A percentile compares a stretch with the other conserved stretches of the same genome.
Evolutionary conservation across 2,888 invertebrate species (phyloP).

Genomic region (Hesperia comma): DNA sequence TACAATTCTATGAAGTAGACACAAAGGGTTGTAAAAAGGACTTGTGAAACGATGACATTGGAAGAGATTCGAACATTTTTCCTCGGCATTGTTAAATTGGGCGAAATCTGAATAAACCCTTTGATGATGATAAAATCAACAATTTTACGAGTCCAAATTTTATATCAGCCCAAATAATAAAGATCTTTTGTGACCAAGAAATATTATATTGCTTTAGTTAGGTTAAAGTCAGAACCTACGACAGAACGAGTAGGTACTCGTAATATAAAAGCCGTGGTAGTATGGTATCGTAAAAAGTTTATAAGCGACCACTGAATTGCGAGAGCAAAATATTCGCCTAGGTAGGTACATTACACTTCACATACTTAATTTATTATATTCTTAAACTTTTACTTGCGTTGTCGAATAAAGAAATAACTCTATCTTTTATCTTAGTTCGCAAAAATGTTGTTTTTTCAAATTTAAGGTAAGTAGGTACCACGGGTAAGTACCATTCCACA

Average conservation of each 20-base stretch:
- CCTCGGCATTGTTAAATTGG: too few relatives aligned
- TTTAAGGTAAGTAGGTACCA: too few relatives aligned
- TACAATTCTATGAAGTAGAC: too few relatives aligned
- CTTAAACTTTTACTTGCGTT: neutral
- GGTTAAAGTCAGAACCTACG: conserved; percentile 27
- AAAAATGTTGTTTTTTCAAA: too few relatives aligned
- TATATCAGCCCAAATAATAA: conserved; percentile 10
- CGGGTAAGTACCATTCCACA: too few relatives aligned
- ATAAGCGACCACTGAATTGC: conserved; percentile 31
- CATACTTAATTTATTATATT: neutral
- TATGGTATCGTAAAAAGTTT: conserved; percentile 35
- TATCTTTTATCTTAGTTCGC: too few relatives aligned
- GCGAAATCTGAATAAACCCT: too few relatives aligned
- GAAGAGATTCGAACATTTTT: too few relatives aligned
- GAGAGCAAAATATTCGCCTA: conserved; percentile 33
- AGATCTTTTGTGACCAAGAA: conserved; percentile 18
- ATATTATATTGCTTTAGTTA: conserved; percentile 31
- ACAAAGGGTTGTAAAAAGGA: too few relatives aligned
- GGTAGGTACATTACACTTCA: neutral
- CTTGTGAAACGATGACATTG: too few relatives aligned
- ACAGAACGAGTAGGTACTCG: conserved; percentile 27
- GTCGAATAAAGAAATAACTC: too few relatives aligned
- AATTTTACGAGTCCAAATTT: neutral
- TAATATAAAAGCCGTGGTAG: conserved; percentile 26
- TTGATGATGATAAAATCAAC: too few relatives aligned